phyloP scores from a whole-genome alignment of 2,113 vertebrate genomes.

The Chaetodon auriga region DNA sequence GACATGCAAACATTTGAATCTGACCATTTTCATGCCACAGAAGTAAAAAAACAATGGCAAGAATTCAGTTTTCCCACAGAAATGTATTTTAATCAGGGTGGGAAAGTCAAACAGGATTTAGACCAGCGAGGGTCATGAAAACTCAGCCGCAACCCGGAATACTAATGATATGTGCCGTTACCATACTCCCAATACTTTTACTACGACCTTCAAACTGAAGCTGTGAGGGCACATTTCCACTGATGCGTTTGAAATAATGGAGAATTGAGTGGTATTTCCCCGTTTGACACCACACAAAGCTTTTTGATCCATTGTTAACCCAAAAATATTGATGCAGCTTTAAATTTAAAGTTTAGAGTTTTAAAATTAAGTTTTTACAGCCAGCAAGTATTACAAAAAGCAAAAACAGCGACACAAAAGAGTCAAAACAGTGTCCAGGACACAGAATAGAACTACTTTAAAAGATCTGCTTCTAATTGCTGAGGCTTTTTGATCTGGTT shows the following conservation, averaged over 20 bases:
- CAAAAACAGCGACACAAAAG: too few species aligned
- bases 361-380: too few species aligned
- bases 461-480: too few species aligned
- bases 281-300: background rate
- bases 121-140: background rate
- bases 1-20: slow-evolving; percentile 43
- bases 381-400: too few species aligned
- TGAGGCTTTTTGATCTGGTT: too few species aligned
- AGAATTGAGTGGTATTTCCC: too few species aligned
- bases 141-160: background rate
- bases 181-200: background rate
- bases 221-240: background rate
- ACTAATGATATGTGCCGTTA: background rate
- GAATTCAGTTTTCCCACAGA: slow-evolving; percentile 33
- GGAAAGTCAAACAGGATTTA: slow-evolving; percentile 32
- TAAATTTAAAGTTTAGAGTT: too few species aligned
- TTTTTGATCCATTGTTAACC: too few species aligned
- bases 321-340: too few species aligned
- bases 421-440: too few species aligned
- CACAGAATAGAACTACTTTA: too few species aligned
- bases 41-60: slow-evolving; percentile 23
- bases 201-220: background rate
- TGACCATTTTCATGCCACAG: slow-evolving; percentile 31
- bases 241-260: background rate
- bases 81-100: slow-evolving; percentile 40